Percentiles rank a stretch among this genome's conserved stretches.
Conservation (phyloP, 2,797 vertebrate species). For the Corythornis leucogaster region DNA sequence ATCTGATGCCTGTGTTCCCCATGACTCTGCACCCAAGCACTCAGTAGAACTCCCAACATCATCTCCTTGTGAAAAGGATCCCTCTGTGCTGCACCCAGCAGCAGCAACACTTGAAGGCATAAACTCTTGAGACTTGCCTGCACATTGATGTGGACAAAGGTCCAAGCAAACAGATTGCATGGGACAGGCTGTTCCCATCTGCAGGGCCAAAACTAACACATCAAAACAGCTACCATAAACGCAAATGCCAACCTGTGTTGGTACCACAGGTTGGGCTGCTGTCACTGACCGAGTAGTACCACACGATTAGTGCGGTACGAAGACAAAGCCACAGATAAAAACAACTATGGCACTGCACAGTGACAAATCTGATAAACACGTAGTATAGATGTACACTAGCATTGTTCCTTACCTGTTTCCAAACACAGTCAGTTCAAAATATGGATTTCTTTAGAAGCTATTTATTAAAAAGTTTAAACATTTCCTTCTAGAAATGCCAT, state of each 20-base stretch:
- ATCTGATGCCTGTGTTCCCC: rapidly evolving
- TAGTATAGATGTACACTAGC: rapidly evolving
- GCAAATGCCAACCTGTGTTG: not conserved
- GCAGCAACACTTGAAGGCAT: rapidly evolving
- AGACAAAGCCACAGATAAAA: not conserved
- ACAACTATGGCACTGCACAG: not conserved
- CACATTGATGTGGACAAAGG: not conserved
- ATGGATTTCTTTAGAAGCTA: not conserved
- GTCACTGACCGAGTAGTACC: not conserved
- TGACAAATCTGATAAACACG: not conserved
- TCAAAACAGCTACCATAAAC: not conserved
- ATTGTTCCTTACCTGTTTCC: not conserved
- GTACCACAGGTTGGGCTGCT: not conserved
- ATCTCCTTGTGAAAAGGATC: not conserved
- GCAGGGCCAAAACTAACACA: not conserved
- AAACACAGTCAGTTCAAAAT: not conserved
- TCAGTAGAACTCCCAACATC: rapidly evolving
- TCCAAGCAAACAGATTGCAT: not conserved
- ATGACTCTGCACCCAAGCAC: rapidly evolving
- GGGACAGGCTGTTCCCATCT: not conserved
- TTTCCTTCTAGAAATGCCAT: not conserved
- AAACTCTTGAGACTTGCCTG: not conserved
- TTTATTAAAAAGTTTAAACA: not conserved
- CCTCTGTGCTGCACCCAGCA: rapidly evolving
- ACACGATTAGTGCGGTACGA: not conserved